These are phyloP conservation scores for Lasiommata megera DNA, from an alignment of 2,888 invertebrate genomes.

Conservation along the genomic window DNA sequence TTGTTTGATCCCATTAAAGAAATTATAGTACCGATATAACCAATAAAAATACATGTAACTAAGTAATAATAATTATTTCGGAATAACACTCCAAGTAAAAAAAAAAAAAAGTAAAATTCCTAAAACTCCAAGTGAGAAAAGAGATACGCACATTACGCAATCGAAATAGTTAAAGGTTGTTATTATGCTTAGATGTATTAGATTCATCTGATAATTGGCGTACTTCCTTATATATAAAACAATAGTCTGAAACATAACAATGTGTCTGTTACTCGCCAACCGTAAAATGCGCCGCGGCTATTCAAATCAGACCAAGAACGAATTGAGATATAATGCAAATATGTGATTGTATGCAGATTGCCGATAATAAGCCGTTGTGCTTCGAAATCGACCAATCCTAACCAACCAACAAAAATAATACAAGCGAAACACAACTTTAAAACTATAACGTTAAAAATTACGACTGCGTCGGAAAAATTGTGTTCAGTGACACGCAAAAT, in stretches of 20 bases:
- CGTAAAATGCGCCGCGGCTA: constrained; percentile 51
- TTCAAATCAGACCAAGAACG: constrained; percentile 65
- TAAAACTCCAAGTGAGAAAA: too few species aligned
- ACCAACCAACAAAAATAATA: constrained; percentile 1
- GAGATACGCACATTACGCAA: too few species aligned
- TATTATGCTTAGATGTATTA: too few species aligned
- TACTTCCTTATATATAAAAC: constrained; percentile 22
- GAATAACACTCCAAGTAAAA: too few species aligned
- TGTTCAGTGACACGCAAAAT: constrained; percentile 4
- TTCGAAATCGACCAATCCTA: constrained; percentile 52
- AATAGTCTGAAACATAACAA: constrained; percentile 21
- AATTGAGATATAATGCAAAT: constrained; percentile 81
- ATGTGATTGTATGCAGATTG: constrained; percentile 77
- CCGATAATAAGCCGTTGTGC: constrained; percentile 65
- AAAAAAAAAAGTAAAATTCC: too few species aligned
- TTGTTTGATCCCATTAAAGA: too few species aligned
- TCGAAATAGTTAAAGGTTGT: too few species aligned
- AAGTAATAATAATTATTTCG: too few species aligned
- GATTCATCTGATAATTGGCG: constrained; percentile 4
- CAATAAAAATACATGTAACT: too few species aligned
- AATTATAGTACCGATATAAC: too few species aligned
- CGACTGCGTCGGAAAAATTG: constrained; percentile 3
- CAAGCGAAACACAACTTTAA: constrained; percentile 21
- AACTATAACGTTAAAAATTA: neutral
- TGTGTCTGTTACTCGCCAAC: constrained; percentile 38